A percentile compares a stretch with the other conserved stretches of the same genome.
These are phyloP conservation scores for Ganaspis brasiliensis DNA, from an alignment of 2,888 invertebrate genomes.

Conservation along the genomic window DNA sequence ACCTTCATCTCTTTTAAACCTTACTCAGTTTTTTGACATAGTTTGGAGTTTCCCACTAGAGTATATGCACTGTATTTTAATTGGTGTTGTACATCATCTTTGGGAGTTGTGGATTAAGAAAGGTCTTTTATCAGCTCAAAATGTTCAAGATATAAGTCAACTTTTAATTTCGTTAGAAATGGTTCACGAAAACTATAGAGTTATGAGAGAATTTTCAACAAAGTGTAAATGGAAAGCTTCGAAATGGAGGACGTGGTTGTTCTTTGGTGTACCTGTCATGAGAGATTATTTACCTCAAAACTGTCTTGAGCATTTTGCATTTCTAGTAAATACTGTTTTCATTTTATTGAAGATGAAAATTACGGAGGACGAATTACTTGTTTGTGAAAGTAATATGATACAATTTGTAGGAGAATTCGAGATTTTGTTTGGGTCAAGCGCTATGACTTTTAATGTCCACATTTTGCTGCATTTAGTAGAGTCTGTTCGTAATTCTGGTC, in stretches of 20 bases:
- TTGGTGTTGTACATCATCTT: background rate
- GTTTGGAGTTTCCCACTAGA: slow-evolving; percentile 10
- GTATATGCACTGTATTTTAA: background rate
- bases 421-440: slow-evolving; percentile 47
- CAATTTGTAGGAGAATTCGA: slow-evolving; percentile 54
- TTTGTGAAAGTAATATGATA: slow-evolving; percentile 55
- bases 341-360: slow-evolving; percentile 46
- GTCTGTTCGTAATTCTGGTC: slow-evolving; percentile 54
- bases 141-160: background rate
- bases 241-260: slow-evolving; percentile 51
- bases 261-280: slow-evolving; percentile 32
- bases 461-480: slow-evolving; percentile 54
- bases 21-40: background rate
- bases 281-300: slow-evolving; percentile 28
- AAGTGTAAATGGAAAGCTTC: slow-evolving; percentile 47
- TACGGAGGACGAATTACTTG: slow-evolving; percentile 48
- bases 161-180: background rate
- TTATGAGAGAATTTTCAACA: background rate
- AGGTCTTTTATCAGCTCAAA: background rate
- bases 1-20: background rate
- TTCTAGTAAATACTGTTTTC: slow-evolving; percentile 41
- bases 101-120: slow-evolving; percentile 19
- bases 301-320: slow-evolving; percentile 32
- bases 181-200: background rate
- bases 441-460: slow-evolving; percentile 61